These are phyloP conservation scores for Drosophila nannoptera DNA, from an alignment of 1,140 invertebrate species.

Conservation along the genomic window DNA sequence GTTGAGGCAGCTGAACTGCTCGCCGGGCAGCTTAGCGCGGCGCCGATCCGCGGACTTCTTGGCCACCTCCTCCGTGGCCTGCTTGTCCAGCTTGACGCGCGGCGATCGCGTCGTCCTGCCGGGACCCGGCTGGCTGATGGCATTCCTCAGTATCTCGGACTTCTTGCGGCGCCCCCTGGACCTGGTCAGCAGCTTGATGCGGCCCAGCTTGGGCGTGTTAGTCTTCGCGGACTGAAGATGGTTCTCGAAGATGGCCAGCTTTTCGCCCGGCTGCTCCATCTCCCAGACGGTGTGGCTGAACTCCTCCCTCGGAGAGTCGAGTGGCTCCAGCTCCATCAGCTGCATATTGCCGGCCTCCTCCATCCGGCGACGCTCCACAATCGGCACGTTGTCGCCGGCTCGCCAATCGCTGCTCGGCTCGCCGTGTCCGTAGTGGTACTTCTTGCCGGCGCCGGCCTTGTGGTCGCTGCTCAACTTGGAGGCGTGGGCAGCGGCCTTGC, in stretches of 20 bases:
- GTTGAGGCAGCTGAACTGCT: constrained; percentile 78
- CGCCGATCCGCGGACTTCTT: constrained; percentile 46
- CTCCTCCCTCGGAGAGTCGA: background rate
- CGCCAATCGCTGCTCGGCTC: constrained; percentile 51
- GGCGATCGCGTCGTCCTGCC: background rate
- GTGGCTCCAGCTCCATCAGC: constrained; percentile 37
- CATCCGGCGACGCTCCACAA: constrained; percentile 50
- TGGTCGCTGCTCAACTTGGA: background rate
- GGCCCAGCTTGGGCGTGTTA: constrained; percentile 12
- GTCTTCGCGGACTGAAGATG: background rate
- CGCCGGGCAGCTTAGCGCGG: constrained; percentile 33
- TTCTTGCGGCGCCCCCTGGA: constrained; percentile 5
- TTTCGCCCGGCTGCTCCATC: constrained; percentile 34
- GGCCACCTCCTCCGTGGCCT: background rate
- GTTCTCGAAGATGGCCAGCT: background rate
- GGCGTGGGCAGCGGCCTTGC: background rate
- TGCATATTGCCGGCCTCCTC: constrained; percentile 38
- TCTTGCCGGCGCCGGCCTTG: constrained; percentile 1
- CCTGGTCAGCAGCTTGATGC: constrained; percentile 37
- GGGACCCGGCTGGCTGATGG: background rate
- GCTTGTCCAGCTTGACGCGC: background rate
- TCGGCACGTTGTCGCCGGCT: constrained; percentile 42
- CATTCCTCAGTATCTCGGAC: background rate
- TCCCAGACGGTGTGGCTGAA: constrained; percentile 64
- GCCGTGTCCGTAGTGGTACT: constrained; percentile 37